Base-by-base conservation (phyloP, 2,888 invertebrate species). In the Liopterus haemorrhoidalis region DNA sequence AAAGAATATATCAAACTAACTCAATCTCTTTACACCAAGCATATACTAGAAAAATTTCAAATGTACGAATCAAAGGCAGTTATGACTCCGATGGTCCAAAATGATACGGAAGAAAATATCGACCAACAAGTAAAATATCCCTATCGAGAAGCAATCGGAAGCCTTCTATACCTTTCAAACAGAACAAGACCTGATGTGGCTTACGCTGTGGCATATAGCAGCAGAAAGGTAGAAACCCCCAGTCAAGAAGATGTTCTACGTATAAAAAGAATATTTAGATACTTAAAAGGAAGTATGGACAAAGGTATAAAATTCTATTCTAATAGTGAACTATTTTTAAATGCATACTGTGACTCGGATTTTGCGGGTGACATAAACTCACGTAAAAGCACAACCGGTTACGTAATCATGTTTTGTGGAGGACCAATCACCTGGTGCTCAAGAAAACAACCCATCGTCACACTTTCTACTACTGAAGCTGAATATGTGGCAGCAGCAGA, bases 381-480 rank as follows among this genome's bases (percentile, higher is more conserved):
- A 14, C 32, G 54, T 37, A 54, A 48, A 48, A 55, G 55, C 42
- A 55, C 53, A 11, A 50, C 49, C 9, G 51, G 49, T 2, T 54
- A 32, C 30, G 16, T 30, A 5, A 30, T 30, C 16, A 5, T 30
- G 15, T 30, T 15, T 9, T 32, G 32, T 14, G 48, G 48, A 12
- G 50, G 54, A 16, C 54, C 54, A 9, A 33, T 56, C 9, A 41
- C 40, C 14, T 56, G 54, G 56, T 40, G 40, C 18, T 40, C 49
- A 9, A 45, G 49, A 37, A 35, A 42, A 31, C 54, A 57, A 37
- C 16, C 42, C 9, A 44, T 49, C 5, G 53, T 54, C 4, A 45
- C 55, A 1, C 37, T 40, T 1, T 57, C 53, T 3, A 50, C 49
- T 4, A 54, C 57, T 2, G 58, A 58, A 38, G 55, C 59, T 8